Base-by-base conservation (phyloP, 2,797 vertebrate species). In the Microctenopoma lineatum region DNA sequence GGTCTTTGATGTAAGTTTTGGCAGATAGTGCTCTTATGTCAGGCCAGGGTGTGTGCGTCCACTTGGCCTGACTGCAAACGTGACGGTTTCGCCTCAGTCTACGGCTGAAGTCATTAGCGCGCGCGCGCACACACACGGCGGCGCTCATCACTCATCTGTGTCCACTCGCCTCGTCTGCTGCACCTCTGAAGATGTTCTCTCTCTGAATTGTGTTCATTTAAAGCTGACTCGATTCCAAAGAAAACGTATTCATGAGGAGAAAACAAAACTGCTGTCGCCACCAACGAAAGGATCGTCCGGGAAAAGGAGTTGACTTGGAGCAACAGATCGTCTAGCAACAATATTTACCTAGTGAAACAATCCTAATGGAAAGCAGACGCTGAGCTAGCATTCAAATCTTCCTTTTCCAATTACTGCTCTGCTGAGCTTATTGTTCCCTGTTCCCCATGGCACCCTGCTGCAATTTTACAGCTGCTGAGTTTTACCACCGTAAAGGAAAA, bases 401-500 rank as follows among this genome's bases (percentile, higher is more conserved):
- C 80, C 84, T 83, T 27, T 75, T 58, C 80, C 81, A 85, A 75
- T 92, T 90, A 90, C 86, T 86, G 69, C 82, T 87, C 64, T 88
- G 66, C 47, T 80, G 73, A 81, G 79, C 75, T 66, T 86, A 86
- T 93, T 88, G 80, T 87, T 92, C 76, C 74, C 75, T 67, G 75
- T 70, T 88, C 65, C 74, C 73, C 75, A 63, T 83, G 91, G 84
- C 89, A 82, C 81, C 82, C 57, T 54, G 77, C 83, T 87, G 81
- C 73, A 83, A 48, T 87, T 91, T 90, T 91, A 88, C 82, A 90
- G 85, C 90, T 87, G 84, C 79, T 89, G 72, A 61, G 72, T 72
- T 89, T 90, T 81, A 87, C 74, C 80, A 85, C 75, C 67, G 42
- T 45, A 47, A 56, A 73, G 66, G 27, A 7, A 7, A 16, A 63